These are phyloP conservation scores for Heliangelus exortis DNA, from an alignment of 2,797 vertebrate species.

Conservation along the genomic window DNA sequence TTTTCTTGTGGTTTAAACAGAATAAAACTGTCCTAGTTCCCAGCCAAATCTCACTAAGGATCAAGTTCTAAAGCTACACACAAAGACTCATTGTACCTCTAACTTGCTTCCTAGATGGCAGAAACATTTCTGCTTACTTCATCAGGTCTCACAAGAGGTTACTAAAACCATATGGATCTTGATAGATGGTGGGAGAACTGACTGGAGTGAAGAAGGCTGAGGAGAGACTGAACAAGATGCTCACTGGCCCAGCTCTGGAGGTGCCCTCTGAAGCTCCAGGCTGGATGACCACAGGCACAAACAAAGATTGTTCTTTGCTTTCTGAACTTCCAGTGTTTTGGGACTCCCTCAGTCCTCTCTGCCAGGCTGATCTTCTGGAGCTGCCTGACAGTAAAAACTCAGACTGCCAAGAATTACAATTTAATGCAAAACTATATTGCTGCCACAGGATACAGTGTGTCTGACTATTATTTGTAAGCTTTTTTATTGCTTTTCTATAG, in stretches of 20 bases:
- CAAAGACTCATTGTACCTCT: neutral
- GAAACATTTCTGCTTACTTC: neutral
- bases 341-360: rapidly evolving
- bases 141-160: neutral
- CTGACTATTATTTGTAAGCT: constrained; percentile 51
- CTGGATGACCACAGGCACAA: rapidly evolving
- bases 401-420: neutral
- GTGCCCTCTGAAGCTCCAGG: neutral
- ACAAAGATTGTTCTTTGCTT: neutral
- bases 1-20: neutral
- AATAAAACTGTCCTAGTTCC: neutral
- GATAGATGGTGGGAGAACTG: rapidly evolving
- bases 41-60: neutral
- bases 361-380: neutral
- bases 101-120: neutral
- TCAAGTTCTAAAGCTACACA: neutral
- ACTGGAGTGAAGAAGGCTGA: neutral
- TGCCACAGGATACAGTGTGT: constrained; percentile 35
- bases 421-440: constrained; percentile 10
- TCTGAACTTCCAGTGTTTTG: neutral
- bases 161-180: neutral
- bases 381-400: constrained; percentile 1
- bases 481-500: constrained; percentile 59
- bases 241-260: neutral
- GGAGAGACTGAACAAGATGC: neutral